phyloP scores from a whole-genome alignment of 2,797 vertebrate species.

The Chelon labrosus region DNA sequence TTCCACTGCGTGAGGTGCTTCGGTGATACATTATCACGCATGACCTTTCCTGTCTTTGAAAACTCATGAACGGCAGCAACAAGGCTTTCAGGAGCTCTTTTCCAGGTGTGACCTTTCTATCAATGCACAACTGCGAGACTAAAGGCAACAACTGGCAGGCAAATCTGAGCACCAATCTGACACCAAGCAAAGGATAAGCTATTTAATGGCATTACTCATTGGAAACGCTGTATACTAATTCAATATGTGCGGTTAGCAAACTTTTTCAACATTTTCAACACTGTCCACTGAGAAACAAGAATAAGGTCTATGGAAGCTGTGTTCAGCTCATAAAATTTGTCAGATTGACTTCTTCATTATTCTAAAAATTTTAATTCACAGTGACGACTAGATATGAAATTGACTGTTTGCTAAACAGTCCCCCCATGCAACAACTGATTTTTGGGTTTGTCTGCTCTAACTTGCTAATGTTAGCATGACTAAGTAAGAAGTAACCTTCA shows the following conservation, averaged over 20 bases:
- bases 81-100: conserved; percentile 23
- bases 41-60: conserved; percentile 40
- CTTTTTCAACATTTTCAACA: not conserved
- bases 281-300: conserved; percentile 21
- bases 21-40: conserved; percentile 5
- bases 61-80: not conserved
- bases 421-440: not conserved
- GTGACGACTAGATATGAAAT: not conserved
- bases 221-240: not conserved
- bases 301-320: no score
- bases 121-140: not conserved
- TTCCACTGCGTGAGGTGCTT: conserved; percentile 1
- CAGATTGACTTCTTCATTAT: conserved; percentile 25
- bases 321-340: conserved; percentile 1
- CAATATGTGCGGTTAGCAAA: no score
- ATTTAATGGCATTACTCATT: not conserved
- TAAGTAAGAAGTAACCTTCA: no score
- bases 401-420: not conserved
- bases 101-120: conserved; percentile 53
- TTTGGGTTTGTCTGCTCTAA: no score
- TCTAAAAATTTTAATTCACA: not conserved
- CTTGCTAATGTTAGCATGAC: no score
- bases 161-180: not conserved
- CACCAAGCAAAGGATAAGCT: not conserved
- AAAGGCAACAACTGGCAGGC: not conserved